Conservation (phyloP, 2,888 invertebrate species). For the Rhagonycha fulva region DNA sequence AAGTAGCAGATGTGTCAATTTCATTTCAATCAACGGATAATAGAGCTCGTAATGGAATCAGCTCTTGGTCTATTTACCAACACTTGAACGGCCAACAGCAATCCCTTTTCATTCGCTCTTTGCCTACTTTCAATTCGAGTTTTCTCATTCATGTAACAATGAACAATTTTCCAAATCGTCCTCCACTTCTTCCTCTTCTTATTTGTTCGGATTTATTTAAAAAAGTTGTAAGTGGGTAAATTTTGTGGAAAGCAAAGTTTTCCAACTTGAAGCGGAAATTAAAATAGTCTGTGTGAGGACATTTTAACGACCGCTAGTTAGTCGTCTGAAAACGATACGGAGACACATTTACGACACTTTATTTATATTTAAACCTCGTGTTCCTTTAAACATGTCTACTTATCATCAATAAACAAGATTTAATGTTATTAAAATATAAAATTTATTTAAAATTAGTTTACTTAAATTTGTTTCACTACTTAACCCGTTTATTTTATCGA, state of each 20-base stretch:
- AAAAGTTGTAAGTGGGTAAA: background rate
- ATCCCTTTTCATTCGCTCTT: conserved; percentile 41
- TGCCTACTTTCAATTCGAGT: conserved; percentile 29
- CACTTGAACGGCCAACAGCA: conserved; percentile 44
- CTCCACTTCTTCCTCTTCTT: background rate
- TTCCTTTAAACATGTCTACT: conserved; percentile 47
- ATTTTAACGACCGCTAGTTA: conserved; percentile 52
- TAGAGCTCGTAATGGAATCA: conserved; percentile 57
- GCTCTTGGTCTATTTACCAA: conserved; percentile 57
- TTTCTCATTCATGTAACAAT: conserved; percentile 16
- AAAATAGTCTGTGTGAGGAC: conserved; percentile 49
- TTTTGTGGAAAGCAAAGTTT: conserved; percentile 4
- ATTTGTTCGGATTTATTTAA: background rate
- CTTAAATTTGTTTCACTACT: conserved; percentile 36
- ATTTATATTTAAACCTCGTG: conserved; percentile 45
- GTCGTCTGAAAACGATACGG: conserved; percentile 49
- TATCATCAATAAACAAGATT: conserved; percentile 44
- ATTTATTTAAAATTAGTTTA: conserved; percentile 41
- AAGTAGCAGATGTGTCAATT: conserved; percentile 59
- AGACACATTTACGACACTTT: conserved; percentile 51
- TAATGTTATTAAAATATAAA: conserved; percentile 35
- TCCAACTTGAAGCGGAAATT: conserved; percentile 43
- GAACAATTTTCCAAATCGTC: background rate
- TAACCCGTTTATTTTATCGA: conserved; percentile 49
- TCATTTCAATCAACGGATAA: conserved; percentile 57